Percentiles rank a stretch among this genome's conserved stretches.
phyloP scores from a whole-genome alignment of 2,888 invertebrate species.

The Callimorpha dominula region DNA sequence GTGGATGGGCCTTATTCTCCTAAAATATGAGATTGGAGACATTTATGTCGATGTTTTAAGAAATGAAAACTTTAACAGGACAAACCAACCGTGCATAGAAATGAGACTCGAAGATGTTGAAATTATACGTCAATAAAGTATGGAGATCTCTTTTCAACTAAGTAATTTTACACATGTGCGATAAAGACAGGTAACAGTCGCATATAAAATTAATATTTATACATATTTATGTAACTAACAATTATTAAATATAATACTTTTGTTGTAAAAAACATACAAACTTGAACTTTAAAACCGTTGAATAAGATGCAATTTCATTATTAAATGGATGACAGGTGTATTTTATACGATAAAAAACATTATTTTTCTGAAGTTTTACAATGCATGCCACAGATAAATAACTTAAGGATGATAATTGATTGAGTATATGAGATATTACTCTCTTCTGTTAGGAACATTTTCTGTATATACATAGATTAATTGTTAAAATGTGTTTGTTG shows the following conservation, averaged over 20 bases:
- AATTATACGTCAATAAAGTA: background rate
- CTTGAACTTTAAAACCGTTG: background rate
- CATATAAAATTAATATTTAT: background rate
- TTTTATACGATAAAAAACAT: slow-evolving; percentile 1
- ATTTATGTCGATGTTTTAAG: too few species aligned
- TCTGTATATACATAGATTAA: background rate
- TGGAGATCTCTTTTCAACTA: background rate
- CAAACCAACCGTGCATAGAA: too few species aligned
- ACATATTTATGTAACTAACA: background rate
- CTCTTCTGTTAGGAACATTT: background rate
- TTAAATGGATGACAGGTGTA: background rate
- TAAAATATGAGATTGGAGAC: too few species aligned
- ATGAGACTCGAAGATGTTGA: background rate
- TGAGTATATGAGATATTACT: background rate
- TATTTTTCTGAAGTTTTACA: slow-evolving; percentile 1
- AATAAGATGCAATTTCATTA: background rate
- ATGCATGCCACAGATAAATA: background rate
- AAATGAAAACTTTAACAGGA: too few species aligned
- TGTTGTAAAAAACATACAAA: background rate
- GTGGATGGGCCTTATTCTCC: too few species aligned
- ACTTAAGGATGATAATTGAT: background rate
- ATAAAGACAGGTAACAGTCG: slow-evolving; percentile 1
- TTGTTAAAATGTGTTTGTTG: too few species aligned
- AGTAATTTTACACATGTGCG: background rate
- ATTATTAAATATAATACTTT: background rate